These are phyloP conservation scores for Xiphophorus hellerii DNA, from an alignment of 2,113 vertebrate genomes.

Conservation along the genomic window DNA sequence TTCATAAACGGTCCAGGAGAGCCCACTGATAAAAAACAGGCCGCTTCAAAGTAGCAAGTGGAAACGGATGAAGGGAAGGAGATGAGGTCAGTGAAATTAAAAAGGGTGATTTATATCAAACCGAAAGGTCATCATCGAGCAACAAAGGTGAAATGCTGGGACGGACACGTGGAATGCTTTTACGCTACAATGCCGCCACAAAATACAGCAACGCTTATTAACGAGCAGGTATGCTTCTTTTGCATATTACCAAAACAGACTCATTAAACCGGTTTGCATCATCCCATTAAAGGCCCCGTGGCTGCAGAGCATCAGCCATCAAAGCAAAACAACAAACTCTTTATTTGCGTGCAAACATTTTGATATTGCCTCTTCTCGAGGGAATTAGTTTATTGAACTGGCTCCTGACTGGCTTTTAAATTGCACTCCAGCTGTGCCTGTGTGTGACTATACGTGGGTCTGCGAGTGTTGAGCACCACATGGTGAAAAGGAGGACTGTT, in stretches of 20 bases:
- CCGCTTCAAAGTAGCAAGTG: slow-evolving; percentile 21
- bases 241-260: no score
- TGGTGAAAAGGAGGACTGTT: slow-evolving; percentile 68
- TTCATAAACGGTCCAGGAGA: slow-evolving; percentile 47
- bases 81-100: no score
- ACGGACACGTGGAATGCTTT: no score
- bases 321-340: slow-evolving; percentile 43
- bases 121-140: slow-evolving; percentile 8
- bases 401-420: slow-evolving; percentile 41
- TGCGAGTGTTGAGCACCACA: slow-evolving; percentile 19
- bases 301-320: no score
- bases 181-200: no score
- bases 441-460: background rate
- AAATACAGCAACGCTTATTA: no score
- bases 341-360: no score
- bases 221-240: no score
- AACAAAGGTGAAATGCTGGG: no score
- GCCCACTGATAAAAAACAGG: slow-evolving; percentile 65
- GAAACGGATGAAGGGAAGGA: no score
- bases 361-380: slow-evolving; percentile 33
- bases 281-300: no score
- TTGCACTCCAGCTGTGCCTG: background rate
- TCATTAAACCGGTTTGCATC: no score
- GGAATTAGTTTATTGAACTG: slow-evolving; percentile 47
- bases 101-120: slow-evolving; percentile 32